These are phyloP conservation scores for Hydrophis major DNA, from an alignment of 2,797 vertebrate species.

Conservation along the genomic window DNA sequence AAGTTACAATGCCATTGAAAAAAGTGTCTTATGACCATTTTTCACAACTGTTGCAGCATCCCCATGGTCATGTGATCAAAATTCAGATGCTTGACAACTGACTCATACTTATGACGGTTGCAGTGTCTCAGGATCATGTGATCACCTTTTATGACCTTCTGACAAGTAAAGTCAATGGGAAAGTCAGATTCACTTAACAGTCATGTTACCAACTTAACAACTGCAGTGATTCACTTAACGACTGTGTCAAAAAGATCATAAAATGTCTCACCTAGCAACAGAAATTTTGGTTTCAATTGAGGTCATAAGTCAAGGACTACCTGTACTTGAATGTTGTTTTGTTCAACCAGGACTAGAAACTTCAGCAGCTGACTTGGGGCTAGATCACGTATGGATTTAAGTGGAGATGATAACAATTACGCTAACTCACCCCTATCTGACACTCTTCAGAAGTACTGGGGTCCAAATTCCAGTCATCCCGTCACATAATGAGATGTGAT, in stretches of 20 bases:
- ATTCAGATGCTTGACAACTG: neutral
- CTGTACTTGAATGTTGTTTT: neutral
- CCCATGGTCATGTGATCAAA: neutral
- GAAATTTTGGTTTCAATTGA: neutral
- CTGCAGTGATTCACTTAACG: neutral
- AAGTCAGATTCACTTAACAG: neutral
- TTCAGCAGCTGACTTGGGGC: neutral
- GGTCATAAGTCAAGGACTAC: neutral
- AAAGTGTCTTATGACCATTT: neutral
- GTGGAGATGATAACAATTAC: neutral
- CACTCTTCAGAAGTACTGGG: neutral
- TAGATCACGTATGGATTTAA: conserved; percentile 12
- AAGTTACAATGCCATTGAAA: neutral
- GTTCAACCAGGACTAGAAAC: neutral
- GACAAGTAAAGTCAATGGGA: neutral
- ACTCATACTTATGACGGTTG: neutral
- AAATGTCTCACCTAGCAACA: neutral
- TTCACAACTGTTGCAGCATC: neutral
- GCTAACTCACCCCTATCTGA: neutral
- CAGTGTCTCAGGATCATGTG: neutral
- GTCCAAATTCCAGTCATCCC: neutral
- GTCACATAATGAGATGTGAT: neutral
- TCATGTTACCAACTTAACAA: neutral
- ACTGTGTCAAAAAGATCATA: neutral
- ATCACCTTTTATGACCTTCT: neutral